Conservation (phyloP, 2,797 vertebrate species). For the Pseudotriccus pelzelni region DNA sequence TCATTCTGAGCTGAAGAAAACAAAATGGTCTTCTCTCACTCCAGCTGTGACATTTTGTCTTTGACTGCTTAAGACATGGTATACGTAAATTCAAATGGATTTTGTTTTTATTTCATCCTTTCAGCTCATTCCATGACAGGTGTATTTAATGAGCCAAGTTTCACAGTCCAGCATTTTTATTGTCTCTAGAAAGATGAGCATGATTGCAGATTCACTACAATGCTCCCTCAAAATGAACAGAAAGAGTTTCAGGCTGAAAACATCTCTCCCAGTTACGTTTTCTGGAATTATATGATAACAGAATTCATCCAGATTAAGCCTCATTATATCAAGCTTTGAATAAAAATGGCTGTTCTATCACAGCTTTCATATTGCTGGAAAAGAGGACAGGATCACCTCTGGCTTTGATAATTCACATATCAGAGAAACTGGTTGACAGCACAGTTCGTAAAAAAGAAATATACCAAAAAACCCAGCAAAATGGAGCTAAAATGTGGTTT, state of each 20-base stretch:
- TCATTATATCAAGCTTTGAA: neutral
- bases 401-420: neutral
- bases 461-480: neutral
- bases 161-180: neutral
- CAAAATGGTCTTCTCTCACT: neutral
- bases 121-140: neutral
- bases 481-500: neutral
- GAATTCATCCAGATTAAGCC: neutral
- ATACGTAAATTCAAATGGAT: neutral
- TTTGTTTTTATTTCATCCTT: neutral
- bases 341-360: neutral
- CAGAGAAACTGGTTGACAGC: neutral
- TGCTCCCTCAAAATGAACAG: neutral
- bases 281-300: neutral
- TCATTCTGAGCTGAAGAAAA: neutral
- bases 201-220: neutral
- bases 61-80: neutral
- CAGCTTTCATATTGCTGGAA: neutral
- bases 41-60: neutral
- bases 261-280: neutral
- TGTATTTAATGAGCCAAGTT: neutral
- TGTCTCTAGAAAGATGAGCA: neutral
- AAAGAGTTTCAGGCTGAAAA: neutral
- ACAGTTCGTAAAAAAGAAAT: neutral
- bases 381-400: neutral